Conservation (phyloP, 2,888 invertebrate species). For the Platycheirus albimanus region DNA sequence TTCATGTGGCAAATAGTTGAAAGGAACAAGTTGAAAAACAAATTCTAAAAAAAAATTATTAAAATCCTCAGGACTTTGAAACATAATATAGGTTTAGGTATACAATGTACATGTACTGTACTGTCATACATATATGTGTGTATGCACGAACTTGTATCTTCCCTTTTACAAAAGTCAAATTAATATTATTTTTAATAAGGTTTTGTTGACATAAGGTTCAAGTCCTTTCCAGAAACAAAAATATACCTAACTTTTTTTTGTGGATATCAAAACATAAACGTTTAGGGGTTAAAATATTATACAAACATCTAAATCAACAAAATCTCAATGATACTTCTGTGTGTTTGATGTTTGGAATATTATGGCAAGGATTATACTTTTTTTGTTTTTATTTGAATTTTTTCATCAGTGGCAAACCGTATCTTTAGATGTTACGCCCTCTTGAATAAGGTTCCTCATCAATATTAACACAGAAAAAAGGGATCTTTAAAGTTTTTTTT, state of each 20-base stretch:
- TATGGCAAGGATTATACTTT: no score
- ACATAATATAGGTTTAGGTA: neutral
- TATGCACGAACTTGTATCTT: no score
- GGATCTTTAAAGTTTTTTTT: no score
- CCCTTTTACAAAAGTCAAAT: neutral
- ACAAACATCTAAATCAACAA: neutral
- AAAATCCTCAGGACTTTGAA: constrained; percentile 1
- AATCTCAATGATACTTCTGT: no score
- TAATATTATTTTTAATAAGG: neutral
- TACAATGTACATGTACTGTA: no score
- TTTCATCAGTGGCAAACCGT: no score
- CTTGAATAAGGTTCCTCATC: no score
- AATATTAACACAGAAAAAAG: no score
- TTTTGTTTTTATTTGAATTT: no score
- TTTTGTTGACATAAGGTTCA: neutral
- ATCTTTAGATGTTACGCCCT: no score
- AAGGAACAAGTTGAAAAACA: neutral
- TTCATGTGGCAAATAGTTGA: neutral
- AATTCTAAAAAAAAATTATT: neutral
- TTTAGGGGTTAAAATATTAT: neutral
- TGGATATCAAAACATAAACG: neutral
- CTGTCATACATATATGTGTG: no score
- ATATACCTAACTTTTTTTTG: neutral
- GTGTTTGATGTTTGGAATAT: no score
- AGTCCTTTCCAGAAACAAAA: constrained; percentile 9